Conservation (phyloP, 1,140 invertebrate genomes). For the Pseudachorutes palmiensis region DNA sequence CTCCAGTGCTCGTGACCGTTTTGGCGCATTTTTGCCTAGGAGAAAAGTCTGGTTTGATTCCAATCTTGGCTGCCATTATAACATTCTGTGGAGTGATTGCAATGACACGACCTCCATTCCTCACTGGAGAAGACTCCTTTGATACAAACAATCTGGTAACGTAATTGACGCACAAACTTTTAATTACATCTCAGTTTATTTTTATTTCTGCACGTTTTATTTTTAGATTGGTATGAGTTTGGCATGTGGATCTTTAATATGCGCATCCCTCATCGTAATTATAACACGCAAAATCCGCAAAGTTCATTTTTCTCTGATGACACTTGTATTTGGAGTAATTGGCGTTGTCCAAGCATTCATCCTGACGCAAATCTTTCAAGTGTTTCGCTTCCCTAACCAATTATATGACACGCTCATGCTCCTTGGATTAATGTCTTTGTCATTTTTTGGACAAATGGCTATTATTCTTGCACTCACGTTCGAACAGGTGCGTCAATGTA, state of each 20-base stretch:
- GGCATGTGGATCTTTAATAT: slow-evolving; percentile 31
- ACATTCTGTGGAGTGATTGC: slow-evolving; percentile 26
- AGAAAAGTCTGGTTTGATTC: slow-evolving; percentile 29
- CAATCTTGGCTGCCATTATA: slow-evolving; percentile 21
- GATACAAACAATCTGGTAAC: slow-evolving; percentile 23
- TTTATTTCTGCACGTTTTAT: not conserved
- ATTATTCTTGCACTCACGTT: slow-evolving; percentile 33
- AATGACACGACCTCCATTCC: slow-evolving; percentile 21
- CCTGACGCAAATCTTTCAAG: slow-evolving; percentile 15
- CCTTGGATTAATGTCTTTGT: slow-evolving; percentile 11
- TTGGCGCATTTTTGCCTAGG: slow-evolving; percentile 33
- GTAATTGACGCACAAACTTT: not conserved
- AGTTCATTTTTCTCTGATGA: slow-evolving; percentile 36
- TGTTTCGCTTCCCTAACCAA: slow-evolving; percentile 10
- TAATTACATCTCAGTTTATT: slow-evolving; percentile 5
- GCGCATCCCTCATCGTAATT: slow-evolving; percentile 27
- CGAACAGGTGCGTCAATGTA: slow-evolving; percentile 19
- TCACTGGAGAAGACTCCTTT: slow-evolving; percentile 27
- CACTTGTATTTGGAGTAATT: slow-evolving; percentile 31
- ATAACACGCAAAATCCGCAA: slow-evolving; percentile 33
- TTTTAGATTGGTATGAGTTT: slow-evolving; percentile 34
- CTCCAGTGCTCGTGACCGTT: slow-evolving; percentile 31
- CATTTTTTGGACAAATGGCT: slow-evolving; percentile 32
- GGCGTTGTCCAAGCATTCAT: slow-evolving; percentile 25
- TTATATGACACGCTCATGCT: slow-evolving; percentile 16